Evolutionary conservation across 2,797 vertebrate species (phyloP).

Genomic region (Sardinella longiceps): DNA sequence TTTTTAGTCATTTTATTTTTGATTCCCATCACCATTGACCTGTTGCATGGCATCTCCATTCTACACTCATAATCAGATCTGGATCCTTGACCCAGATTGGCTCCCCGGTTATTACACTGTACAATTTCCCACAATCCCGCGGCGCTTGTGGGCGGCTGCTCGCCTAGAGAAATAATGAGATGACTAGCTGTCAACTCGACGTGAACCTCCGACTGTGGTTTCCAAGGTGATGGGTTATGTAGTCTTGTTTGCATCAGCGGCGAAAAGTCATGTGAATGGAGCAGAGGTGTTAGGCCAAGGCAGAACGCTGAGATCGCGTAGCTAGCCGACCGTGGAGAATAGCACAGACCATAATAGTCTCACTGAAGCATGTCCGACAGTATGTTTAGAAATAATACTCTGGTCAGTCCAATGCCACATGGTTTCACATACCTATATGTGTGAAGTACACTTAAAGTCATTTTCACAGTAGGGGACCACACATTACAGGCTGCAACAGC

Average conservation of each 20-base stretch:
- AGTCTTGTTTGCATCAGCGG: conserved; percentile 12
- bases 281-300: neutral
- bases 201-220: conserved; percentile 31
- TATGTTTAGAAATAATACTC: conserved; percentile 30
- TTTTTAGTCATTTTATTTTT: no score
- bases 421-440: neutral
- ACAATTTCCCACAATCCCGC: neutral
- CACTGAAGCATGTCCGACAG: conserved; percentile 11
- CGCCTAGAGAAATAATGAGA: neutral
- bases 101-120: no score
- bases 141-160: neutral
- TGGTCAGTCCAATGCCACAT: neutral
- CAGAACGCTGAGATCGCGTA: neutral
- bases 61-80: neutral
- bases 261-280: conserved; percentile 44
- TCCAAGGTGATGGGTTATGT: conserved; percentile 40
- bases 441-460: conserved; percentile 7
- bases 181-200: neutral
- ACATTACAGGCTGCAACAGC: neutral
- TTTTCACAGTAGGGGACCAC: neutral
- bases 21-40: no score
- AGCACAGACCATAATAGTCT: neutral
- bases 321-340: neutral
- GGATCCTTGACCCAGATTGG: neutral
- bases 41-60: neutral